phyloP scores from a whole-genome alignment of 1,140 invertebrate species.

The Bombus superbus region DNA sequence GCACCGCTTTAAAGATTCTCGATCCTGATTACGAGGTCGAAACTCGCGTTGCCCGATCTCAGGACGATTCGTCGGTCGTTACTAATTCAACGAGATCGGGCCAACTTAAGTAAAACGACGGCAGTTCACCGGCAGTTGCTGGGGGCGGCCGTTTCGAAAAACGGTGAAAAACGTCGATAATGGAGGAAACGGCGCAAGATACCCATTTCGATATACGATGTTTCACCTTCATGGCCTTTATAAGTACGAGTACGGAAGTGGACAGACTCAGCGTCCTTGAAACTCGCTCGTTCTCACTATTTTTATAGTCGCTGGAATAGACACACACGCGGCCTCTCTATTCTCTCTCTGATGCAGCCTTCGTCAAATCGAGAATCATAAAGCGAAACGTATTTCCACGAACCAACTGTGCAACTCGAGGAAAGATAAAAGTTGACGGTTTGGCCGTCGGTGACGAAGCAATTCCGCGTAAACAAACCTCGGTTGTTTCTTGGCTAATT shows the following conservation, averaged over 20 bases:
- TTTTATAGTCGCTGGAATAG: slow-evolving; percentile 36
- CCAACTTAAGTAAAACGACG: not conserved
- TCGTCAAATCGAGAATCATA: not conserved
- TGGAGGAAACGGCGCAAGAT: slow-evolving; percentile 32
- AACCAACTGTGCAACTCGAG: not conserved
- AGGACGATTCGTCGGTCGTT: not conserved
- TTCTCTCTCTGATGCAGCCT: not conserved
- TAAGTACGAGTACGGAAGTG: not conserved
- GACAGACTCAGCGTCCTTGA: not conserved
- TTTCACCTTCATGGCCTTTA: slow-evolving; percentile 39
- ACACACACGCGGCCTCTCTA: not conserved
- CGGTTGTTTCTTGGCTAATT: not conserved
- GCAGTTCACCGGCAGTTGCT: not conserved
- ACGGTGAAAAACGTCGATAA: slow-evolving; percentile 17
- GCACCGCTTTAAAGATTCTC: not conserved
- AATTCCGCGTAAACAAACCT: not conserved
- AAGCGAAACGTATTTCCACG: not conserved
- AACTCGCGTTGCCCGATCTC: not conserved
- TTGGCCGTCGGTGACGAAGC: not conserved
- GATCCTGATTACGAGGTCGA: not conserved
- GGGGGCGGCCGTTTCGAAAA: slow-evolving; percentile 26
- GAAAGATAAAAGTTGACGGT: not conserved
- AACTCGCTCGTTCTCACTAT: not conserved
- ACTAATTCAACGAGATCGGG: not conserved
- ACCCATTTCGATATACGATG: slow-evolving; percentile 33